phyloP scores from a whole-genome alignment of 2,888 invertebrate genomes.

The Creontiades dilutus region DNA sequence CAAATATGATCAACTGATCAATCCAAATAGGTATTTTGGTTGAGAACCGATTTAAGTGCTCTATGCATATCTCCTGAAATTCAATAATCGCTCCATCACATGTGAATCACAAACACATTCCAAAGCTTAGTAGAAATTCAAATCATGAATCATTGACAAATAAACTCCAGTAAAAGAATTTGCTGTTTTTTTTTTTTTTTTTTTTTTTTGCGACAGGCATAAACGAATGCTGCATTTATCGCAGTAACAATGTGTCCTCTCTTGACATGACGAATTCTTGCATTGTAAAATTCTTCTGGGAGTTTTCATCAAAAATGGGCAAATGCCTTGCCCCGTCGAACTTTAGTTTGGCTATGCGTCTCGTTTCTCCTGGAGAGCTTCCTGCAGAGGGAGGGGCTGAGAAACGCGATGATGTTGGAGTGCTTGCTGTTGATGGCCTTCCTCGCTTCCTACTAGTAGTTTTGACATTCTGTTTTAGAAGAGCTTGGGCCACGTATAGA shows the following conservation, averaged over 20 bases:
- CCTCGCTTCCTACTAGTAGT: slow-evolving; percentile 45
- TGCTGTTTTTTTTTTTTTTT: neutral
- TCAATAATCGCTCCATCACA: no score
- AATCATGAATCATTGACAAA: no score
- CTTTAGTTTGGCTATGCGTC: slow-evolving; percentile 8
- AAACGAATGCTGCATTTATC: slow-evolving; percentile 25
- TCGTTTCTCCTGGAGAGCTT: slow-evolving; percentile 30
- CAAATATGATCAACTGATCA: no score
- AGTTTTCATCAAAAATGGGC: slow-evolving; percentile 17
- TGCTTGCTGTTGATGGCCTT: slow-evolving; percentile 21
- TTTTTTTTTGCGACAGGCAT: neutral
- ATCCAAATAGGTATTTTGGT: no score
- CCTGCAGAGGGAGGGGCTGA: neutral
- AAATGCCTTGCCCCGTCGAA: slow-evolving; percentile 23
- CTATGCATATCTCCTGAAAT: no score
- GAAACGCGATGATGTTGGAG: slow-evolving; percentile 29
- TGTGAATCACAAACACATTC: no score
- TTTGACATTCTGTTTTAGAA: no score
- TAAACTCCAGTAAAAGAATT: no score
- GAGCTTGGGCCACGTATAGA: no score
- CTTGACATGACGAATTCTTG: slow-evolving; percentile 28
- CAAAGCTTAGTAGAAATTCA: no score
- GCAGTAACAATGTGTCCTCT: slow-evolving; percentile 1
- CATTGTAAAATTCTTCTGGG: slow-evolving; percentile 17
- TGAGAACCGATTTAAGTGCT: no score